Evolutionary conservation across 2,113 vertebrate species (phyloP).

Genomic region (Triplophysa rosa): DNA sequence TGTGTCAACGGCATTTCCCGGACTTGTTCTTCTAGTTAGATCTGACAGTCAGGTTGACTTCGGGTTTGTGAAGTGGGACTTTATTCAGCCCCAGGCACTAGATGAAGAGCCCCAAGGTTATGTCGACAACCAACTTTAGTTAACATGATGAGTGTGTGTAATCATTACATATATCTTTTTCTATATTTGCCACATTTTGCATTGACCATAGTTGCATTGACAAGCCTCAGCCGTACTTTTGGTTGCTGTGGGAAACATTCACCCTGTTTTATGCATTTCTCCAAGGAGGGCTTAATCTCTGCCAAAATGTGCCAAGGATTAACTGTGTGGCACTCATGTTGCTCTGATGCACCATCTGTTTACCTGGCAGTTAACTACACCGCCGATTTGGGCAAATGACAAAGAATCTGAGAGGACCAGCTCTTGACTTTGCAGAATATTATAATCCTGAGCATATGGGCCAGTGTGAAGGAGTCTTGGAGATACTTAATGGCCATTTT

Average conservation of each 20-base stretch:
- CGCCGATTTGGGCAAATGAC: conserved; percentile 48
- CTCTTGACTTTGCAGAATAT: conserved; percentile 44
- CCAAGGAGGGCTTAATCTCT: conserved; percentile 34
- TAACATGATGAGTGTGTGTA: not conserved
- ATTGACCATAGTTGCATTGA: not conserved
- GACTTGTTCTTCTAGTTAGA: not conserved
- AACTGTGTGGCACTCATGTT: conserved; percentile 21
- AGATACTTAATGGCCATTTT: not conserved
- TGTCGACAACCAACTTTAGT: conserved; percentile 12
- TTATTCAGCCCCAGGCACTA: not conserved
- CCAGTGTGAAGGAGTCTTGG: not conserved
- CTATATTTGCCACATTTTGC: not conserved
- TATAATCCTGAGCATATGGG: conserved; percentile 60
- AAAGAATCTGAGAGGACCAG: conserved; percentile 26
- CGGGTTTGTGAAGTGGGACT: conserved; percentile 1
- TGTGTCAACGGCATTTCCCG: not conserved
- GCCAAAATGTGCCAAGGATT: conserved; percentile 43
- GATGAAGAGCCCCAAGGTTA: not conserved
- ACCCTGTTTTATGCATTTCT: not conserved
- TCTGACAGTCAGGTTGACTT: conserved; percentile 3
- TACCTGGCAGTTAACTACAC: conserved; percentile 61
- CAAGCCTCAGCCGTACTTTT: not conserved
- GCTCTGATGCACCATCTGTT: conserved; percentile 61
- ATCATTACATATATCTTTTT: too few species aligned
- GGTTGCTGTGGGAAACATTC: not conserved